These are phyloP conservation scores for Trogon surrucura DNA, from an alignment of 2,113 vertebrate species.

Conservation along the genomic window DNA sequence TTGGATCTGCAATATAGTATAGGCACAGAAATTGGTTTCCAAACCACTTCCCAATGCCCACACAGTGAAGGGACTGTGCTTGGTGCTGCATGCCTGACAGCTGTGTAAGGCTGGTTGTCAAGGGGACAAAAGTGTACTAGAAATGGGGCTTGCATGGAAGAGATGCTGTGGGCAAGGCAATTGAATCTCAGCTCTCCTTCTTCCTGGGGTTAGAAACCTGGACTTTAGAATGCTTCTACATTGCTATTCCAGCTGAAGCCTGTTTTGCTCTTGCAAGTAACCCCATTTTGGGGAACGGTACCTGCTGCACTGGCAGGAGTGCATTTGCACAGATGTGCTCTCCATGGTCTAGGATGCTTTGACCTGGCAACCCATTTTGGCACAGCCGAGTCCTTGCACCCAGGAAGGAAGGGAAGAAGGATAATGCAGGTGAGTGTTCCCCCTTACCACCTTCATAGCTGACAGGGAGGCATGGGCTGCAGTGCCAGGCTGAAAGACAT, in stretches of 20 bases:
- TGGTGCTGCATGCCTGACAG: not conserved
- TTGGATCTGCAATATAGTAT: not conserved
- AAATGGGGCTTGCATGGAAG: not conserved
- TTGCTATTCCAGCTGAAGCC: not conserved
- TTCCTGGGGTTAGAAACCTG: not conserved
- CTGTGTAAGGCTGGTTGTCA: accelerated
- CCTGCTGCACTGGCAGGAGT: not conserved
- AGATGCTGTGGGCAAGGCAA: not conserved
- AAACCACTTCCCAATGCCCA: not conserved
- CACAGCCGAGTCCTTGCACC: not conserved
- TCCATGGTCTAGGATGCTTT: not conserved
- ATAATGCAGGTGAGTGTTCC: not conserved
- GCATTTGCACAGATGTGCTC: not conserved
- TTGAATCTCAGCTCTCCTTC: not conserved
- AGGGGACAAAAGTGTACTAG: not conserved
- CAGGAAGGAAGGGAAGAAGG: not conserved
- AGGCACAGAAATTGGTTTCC: not conserved
- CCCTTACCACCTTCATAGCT: not conserved
- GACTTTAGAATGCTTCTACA: not conserved
- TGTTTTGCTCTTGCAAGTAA: not conserved
- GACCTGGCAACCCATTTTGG: not conserved
- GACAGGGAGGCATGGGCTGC: not conserved
- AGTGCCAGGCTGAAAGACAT: not conserved
- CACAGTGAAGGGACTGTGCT: not conserved
- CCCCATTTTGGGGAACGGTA: not conserved